Conservation (phyloP, 2,888 invertebrate species). For the Acronicta aceris region DNA sequence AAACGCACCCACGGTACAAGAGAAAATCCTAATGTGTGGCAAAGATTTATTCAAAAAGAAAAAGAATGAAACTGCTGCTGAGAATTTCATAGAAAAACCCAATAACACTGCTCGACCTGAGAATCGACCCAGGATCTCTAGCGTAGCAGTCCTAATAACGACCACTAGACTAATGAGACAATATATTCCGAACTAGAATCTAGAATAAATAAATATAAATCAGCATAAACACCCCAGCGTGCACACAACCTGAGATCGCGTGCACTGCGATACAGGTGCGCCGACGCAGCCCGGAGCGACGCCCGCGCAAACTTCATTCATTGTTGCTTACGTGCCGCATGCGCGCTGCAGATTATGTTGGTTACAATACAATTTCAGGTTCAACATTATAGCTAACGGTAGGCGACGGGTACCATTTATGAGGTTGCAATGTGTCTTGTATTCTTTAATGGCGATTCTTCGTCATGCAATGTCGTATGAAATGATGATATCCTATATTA, state of each 20-base stretch:
- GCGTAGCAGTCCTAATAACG: too few species aligned
- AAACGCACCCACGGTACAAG: too few species aligned
- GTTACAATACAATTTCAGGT: slow-evolving; percentile 51
- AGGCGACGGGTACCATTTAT: slow-evolving; percentile 29
- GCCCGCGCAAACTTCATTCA: slow-evolving; percentile 84
- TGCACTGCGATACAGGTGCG: slow-evolving; percentile 83
- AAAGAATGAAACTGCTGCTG: too few species aligned
- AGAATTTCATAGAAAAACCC: too few species aligned
- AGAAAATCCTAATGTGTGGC: too few species aligned
- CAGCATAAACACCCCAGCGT: slow-evolving; percentile 29
- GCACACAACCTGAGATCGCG: slow-evolving; percentile 74
- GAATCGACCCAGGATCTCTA: too few species aligned
- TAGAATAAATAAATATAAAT: slow-evolving; percentile 30
- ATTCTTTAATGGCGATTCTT: neutral
- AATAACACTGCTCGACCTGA: too few species aligned
- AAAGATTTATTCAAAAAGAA: too few species aligned
- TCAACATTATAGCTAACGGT: slow-evolving; percentile 38
- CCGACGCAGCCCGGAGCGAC: slow-evolving; percentile 77
- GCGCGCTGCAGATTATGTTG: slow-evolving; percentile 48
- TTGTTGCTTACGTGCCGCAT: slow-evolving; percentile 69
- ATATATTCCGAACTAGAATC: too few species aligned
- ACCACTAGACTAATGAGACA: too few species aligned
- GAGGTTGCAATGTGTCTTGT: neutral
- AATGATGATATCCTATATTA: too few species aligned
- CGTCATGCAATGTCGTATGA: neutral